phyloP scores from a whole-genome alignment of 2,797 vertebrate genomes.

The Acanthiza pusilla region DNA sequence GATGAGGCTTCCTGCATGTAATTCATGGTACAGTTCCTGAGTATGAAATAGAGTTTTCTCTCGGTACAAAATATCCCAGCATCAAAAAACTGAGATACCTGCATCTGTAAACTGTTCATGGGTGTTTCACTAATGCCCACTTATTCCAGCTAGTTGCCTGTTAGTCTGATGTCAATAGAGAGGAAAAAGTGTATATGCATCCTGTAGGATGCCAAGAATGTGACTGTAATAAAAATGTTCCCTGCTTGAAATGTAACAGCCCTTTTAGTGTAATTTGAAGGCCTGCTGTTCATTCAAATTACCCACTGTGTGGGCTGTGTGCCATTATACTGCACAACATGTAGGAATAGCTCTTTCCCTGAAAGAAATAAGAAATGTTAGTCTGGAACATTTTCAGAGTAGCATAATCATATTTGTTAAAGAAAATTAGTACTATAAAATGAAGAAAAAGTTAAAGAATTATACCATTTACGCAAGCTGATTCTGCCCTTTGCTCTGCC shows the following conservation, averaged over 20 bases:
- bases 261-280: neutral
- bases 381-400: neutral
- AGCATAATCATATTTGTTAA: neutral
- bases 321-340: neutral
- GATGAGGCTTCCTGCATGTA: neutral
- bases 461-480: neutral
- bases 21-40: neutral
- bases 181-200: neutral
- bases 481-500: neutral
- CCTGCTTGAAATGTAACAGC: constrained; percentile 11
- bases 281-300: constrained; percentile 46
- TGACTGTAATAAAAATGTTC: constrained; percentile 22
- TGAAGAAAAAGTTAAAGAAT: neutral
- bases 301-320: neutral
- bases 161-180: neutral
- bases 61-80: neutral
- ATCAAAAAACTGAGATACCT: neutral
- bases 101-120: neutral
- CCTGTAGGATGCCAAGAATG: neutral
- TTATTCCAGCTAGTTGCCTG: neutral
- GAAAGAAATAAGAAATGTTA: neutral
- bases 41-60: neutral
- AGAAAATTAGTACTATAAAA: neutral
- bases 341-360: neutral
- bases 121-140: neutral